A percentile compares a stretch with the other conserved stretches of the same genome.
Conservation (phyloP, 2,888 invertebrate genomes). For the Acanthopleura granulata region DNA sequence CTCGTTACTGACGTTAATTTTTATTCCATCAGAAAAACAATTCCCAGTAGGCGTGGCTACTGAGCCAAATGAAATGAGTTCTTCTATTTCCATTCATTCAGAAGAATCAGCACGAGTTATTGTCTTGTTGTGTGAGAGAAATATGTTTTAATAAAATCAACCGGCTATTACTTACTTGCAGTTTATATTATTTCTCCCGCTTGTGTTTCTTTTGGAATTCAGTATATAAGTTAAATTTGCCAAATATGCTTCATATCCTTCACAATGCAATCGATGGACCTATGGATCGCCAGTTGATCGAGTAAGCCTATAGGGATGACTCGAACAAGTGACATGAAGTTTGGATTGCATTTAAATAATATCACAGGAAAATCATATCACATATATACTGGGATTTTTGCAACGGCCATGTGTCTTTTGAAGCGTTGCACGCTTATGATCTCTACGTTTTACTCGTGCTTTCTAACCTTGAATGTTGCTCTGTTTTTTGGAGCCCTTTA, state of each 20-base stretch:
- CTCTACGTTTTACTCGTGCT: background rate
- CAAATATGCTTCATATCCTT: constrained; percentile 4
- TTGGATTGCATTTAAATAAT: background rate
- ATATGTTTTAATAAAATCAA: no score
- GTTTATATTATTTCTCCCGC: no score
- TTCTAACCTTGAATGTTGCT: background rate
- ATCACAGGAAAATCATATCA: background rate
- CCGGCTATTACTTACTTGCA: no score
- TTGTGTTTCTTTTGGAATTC: no score
- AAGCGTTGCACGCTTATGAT: background rate
- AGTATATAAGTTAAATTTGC: background rate
- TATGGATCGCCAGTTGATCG: background rate
- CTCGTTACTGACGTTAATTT: no score
- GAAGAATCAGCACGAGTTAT: no score
- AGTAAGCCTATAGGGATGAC: background rate
- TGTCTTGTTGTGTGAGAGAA: no score
- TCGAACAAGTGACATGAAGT: background rate
- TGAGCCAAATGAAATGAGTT: no score
- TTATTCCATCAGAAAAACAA: no score
- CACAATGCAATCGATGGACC: background rate
- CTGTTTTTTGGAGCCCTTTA: background rate
- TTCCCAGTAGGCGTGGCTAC: no score
- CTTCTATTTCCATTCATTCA: no score
- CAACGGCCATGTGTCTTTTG: background rate
- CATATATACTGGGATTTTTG: background rate